Percentiles rank a stretch among this genome's conserved stretches.
These are phyloP conservation scores for Molanna angustata DNA, from an alignment of 2,888 invertebrate species.

Conservation along the genomic window DNA sequence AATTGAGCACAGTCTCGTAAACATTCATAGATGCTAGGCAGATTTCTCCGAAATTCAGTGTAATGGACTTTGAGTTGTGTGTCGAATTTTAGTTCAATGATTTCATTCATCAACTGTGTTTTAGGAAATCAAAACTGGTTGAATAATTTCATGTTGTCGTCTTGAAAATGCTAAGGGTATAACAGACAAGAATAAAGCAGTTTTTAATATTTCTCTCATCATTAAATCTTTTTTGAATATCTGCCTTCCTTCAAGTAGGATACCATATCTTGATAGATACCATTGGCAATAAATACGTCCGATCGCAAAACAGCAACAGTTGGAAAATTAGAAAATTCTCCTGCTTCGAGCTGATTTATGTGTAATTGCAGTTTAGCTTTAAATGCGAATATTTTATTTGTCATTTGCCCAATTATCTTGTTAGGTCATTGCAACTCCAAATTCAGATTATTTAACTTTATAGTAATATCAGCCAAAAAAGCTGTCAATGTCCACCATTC, in stretches of 20 bases:
- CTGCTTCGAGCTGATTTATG: constrained; percentile 1
- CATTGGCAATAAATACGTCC: no score
- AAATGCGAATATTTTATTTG: no score
- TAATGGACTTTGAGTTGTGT: neutral
- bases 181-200: neutral
- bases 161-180: no score
- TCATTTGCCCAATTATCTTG: no score
- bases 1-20: neutral
- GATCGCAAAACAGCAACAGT: no score
- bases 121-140: neutral
- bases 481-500: constrained; percentile 1
- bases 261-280: no score
- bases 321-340: no score
- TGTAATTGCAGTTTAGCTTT: constrained; percentile 5
- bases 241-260: no score
- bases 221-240: neutral
- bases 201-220: neutral
- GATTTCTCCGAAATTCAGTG: neutral
- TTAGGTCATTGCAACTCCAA: constrained; percentile 1
- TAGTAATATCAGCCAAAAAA: constrained; percentile 2
- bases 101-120: neutral
- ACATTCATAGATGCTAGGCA: neutral
- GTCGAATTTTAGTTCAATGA: neutral
- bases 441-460: constrained; percentile 3
- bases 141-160: neutral